Evolutionary conservation across 2,888 invertebrate species (phyloP).

Genomic region (Bellardia bayeri): DNA sequence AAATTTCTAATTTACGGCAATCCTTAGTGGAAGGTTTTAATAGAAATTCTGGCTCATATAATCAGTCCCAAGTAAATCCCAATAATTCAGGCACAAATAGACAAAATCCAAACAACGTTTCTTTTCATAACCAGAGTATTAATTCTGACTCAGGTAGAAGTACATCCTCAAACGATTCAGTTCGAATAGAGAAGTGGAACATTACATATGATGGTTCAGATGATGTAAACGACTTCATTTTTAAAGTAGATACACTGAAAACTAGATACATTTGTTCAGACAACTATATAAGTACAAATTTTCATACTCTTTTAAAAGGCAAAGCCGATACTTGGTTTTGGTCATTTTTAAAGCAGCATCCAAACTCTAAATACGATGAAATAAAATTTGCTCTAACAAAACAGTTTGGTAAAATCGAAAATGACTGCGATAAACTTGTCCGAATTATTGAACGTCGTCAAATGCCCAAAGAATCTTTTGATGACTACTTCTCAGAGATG

Average conservation of each 20-base stretch:
- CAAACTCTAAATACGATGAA: conserved; percentile 2
- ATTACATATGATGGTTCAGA: not conserved
- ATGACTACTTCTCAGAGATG: conserved; percentile 27
- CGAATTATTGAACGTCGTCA: conserved; percentile 14
- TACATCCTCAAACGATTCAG: not conserved
- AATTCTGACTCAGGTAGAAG: not conserved
- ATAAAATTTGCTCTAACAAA: conserved; percentile 2
- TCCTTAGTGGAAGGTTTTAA: not conserved
- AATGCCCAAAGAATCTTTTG: conserved; percentile 12
- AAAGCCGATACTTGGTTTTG: conserved; percentile 47
- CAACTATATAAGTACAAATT: not conserved
- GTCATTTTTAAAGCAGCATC: not conserved
- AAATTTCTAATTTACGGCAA: not conserved
- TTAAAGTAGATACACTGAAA: not conserved
- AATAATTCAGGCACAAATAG: not conserved
- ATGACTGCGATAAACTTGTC: conserved; percentile 39
- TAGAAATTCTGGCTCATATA: not conserved
- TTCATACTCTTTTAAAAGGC: conserved; percentile 23
- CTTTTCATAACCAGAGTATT: not conserved
- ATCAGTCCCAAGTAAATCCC: not conserved
- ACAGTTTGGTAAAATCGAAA: conserved; percentile 17
- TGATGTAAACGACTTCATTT: not conserved
- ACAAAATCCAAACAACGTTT: not conserved
- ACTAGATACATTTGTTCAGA: not conserved
- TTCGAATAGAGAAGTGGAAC: conserved; percentile 1